phyloP scores from a whole-genome alignment of 1,140 invertebrate species.

The Conus ventricosus region DNA sequence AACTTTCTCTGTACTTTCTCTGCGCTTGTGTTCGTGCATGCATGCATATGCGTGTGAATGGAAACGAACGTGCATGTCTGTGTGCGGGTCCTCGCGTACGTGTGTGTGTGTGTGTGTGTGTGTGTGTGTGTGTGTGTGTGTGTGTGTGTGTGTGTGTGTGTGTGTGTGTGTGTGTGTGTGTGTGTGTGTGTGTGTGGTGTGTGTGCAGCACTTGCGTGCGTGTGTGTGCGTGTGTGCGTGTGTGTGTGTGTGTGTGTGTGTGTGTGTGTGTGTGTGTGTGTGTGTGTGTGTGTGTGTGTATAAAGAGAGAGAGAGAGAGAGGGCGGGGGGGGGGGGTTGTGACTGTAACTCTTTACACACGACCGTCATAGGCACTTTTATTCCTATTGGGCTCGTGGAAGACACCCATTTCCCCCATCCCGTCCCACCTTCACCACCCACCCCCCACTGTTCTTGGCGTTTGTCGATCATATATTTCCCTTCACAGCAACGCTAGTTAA shows the following conservation, averaged over 20 bases:
- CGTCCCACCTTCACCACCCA: too few species aligned
- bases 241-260: background rate
- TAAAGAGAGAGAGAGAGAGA: too few species aligned
- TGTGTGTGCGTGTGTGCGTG: background rate
- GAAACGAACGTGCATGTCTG: background rate
- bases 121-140: conserved; percentile 9
- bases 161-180: background rate
- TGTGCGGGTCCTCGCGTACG: background rate
- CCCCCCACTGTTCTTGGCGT: too few species aligned
- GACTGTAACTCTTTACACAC: too few species aligned
- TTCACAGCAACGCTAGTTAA: too few species aligned
- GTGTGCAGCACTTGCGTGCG: background rate
- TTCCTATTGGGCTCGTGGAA: too few species aligned
- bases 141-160: background rate
- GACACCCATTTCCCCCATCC: too few species aligned
- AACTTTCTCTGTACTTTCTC: too few species aligned
- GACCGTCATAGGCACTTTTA: too few species aligned
- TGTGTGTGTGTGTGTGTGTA: background rate
- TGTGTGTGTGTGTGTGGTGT: background rate
- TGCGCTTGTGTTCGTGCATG: background rate
- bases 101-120: conserved; percentile 20
- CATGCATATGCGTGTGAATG: background rate
- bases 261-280: background rate
- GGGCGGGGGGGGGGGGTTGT: too few species aligned
- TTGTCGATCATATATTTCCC: too few species aligned